A percentile compares a stretch with the other conserved stretches of the same genome.
Conservation (phyloP, 1,140 invertebrate species). For the Pogonus chalceus region DNA sequence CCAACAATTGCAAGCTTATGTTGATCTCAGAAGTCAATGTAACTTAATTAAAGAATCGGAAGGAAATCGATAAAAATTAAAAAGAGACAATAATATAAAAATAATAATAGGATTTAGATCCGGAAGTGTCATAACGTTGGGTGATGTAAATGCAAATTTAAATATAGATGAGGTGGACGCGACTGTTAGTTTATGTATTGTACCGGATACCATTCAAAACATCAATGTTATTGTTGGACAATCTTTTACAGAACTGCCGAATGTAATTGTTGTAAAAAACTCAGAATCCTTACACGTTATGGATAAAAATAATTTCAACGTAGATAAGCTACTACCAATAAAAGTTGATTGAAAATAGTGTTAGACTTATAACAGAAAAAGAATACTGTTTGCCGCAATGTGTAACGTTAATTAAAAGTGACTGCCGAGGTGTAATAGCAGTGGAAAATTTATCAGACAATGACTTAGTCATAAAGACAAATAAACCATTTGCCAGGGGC, state of each 20-base stretch:
- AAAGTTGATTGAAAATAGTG: slow-evolving; percentile 12
- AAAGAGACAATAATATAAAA: too few relatives aligned
- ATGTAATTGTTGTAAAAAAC: slow-evolving; percentile 12
- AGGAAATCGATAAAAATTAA: too few relatives aligned
- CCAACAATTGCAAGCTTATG: too few relatives aligned
- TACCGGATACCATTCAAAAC: slow-evolving; percentile 15
- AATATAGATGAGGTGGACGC: slow-evolving; percentile 15
- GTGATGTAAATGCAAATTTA: slow-evolving; percentile 11
- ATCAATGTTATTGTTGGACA: slow-evolving; percentile 20
- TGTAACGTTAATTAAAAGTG: not conserved
- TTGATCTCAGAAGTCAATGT: too few relatives aligned
- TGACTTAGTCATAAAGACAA: not conserved
- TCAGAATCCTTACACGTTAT: slow-evolving; percentile 14
- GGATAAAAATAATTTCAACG: slow-evolving; percentile 5
- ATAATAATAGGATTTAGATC: too few relatives aligned
- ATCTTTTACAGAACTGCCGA: slow-evolving; percentile 15
- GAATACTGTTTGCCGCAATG: slow-evolving; percentile 13
- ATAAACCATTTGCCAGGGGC: not conserved
- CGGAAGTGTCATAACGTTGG: too few relatives aligned
- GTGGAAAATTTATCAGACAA: slow-evolving; percentile 7
- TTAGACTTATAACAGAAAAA: slow-evolving; percentile 11
- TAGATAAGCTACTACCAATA: slow-evolving; percentile 15
- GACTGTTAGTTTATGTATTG: slow-evolving; percentile 13
- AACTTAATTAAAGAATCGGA: too few relatives aligned
- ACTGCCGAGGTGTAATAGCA: not conserved